These are phyloP conservation scores for Ferdinandea cuprea DNA, from an alignment of 2,888 invertebrate genomes.

Conservation along the genomic window DNA sequence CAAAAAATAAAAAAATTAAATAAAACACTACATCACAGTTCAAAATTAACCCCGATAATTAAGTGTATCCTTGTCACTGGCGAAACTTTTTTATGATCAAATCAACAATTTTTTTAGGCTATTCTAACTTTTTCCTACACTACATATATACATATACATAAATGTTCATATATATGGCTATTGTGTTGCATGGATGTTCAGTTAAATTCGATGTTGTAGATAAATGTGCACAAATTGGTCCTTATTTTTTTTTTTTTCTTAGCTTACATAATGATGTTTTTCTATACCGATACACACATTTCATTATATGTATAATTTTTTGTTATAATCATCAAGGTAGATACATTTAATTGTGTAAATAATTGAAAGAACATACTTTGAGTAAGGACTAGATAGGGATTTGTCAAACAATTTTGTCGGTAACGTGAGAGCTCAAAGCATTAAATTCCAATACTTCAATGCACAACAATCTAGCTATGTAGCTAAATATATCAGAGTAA, in stretches of 20 bases:
- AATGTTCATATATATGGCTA: conserved; percentile 42
- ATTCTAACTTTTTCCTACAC: neutral
- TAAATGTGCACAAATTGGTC: conserved; percentile 42
- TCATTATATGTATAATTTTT: no score
- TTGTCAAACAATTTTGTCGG: no score
- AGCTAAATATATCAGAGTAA: no score
- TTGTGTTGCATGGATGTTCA: conserved; percentile 65
- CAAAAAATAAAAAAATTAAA: no score
- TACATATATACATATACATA: neutral
- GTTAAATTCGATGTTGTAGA: conserved; percentile 44
- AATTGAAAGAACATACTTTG: no score
- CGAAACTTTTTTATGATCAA: conserved; percentile 53
- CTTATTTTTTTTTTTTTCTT: conserved; percentile 15
- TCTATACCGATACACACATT: no score
- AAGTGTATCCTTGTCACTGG: neutral
- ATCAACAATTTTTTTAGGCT: neutral
- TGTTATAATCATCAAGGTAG: no score
- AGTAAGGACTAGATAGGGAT: no score
- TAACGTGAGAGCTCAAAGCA: no score
- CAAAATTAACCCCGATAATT: neutral
- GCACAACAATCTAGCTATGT: no score
- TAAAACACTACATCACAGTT: conserved; percentile 1
- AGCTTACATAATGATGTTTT: neutral
- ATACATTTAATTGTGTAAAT: no score
- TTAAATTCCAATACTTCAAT: no score